Evolutionary conservation across 2,888 invertebrate genomes (phyloP).

Genomic region (Neoaliturus tenellus): DNA sequence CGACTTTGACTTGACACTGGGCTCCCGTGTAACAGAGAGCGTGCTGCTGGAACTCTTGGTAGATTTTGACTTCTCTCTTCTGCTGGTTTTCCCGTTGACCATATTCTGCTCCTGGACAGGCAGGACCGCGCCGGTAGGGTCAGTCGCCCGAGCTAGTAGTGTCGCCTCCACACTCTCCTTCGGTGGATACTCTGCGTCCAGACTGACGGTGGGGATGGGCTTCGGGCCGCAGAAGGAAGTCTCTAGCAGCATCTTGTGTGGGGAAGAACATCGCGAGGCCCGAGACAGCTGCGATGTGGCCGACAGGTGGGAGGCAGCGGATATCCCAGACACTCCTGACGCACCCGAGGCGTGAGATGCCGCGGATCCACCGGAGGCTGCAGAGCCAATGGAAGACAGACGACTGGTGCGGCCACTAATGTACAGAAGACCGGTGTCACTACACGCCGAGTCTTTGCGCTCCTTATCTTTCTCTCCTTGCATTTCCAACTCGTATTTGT

Average conservation of each 20-base stretch:
- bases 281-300: constrained; percentile 66
- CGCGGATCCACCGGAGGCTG: constrained; percentile 68
- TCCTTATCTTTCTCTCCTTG: constrained; percentile 70
- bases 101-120: constrained; percentile 58
- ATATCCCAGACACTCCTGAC: constrained; percentile 70
- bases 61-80: constrained; percentile 14
- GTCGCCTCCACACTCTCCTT: constrained; percentile 64
- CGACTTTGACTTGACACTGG: constrained; percentile 33
- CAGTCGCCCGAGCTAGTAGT: constrained; percentile 62
- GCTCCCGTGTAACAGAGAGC: not conserved
- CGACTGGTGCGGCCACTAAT: constrained; percentile 86
- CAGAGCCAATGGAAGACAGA: constrained; percentile 84
- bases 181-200: constrained; percentile 68
- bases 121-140: constrained; percentile 63
- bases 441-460: constrained; percentile 69
- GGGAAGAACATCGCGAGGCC: constrained; percentile 78
- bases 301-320: constrained; percentile 66
- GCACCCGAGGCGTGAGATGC: constrained; percentile 68
- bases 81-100: constrained; percentile 43
- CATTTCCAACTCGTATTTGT: constrained; percentile 67
- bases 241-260: constrained; percentile 93
- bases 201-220: constrained; percentile 73
- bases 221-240: constrained; percentile 94
- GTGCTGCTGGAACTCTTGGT: constrained; percentile 38
- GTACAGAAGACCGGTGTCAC: constrained; percentile 83